A percentile compares a stretch with the other conserved stretches of the same genome.
These are phyloP conservation scores for Thymelicus sylvestris DNA, from an alignment of 2,888 invertebrate genomes.

Conservation along the genomic window DNA sequence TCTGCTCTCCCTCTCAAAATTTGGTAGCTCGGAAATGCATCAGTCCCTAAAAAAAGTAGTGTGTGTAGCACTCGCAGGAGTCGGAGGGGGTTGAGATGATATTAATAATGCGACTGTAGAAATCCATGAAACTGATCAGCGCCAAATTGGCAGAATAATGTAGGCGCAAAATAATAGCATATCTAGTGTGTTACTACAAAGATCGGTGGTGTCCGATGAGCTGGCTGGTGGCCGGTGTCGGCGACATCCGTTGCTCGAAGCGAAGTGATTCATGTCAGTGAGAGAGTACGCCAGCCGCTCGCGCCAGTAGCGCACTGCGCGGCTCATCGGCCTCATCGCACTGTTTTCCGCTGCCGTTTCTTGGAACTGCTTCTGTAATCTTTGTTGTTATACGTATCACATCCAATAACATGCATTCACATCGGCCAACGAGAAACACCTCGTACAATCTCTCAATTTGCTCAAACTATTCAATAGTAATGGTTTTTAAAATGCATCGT, in stretches of 20 bases:
- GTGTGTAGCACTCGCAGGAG: no score
- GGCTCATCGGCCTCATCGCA: background rate
- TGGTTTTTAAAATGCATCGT: no score
- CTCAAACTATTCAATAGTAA: no score
- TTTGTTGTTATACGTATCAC: slow-evolving; percentile 70
- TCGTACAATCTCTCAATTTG: background rate
- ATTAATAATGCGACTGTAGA: no score
- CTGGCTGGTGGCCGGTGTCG: slow-evolving; percentile 40
- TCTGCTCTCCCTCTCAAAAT: no score
- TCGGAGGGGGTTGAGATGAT: no score
- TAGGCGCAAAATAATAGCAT: background rate
- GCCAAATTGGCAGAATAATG: no score
- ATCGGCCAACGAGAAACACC: slow-evolving; percentile 6
- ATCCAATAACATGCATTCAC: slow-evolving; percentile 44
- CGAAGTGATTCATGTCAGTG: slow-evolving; percentile 59
- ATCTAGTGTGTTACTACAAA: background rate
- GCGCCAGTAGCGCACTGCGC: slow-evolving; percentile 40
- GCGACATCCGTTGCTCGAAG: slow-evolving; percentile 48
- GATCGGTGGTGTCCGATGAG: slow-evolving; percentile 35
- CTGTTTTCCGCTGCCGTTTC: slow-evolving; percentile 70
- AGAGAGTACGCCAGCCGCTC: slow-evolving; percentile 43
- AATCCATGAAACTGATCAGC: no score
- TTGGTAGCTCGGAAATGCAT: no score
- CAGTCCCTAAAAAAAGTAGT: no score
- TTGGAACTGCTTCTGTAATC: slow-evolving; percentile 70